phyloP scores from a whole-genome alignment of 2,797 vertebrate species.

The Lutra lutra region DNA sequence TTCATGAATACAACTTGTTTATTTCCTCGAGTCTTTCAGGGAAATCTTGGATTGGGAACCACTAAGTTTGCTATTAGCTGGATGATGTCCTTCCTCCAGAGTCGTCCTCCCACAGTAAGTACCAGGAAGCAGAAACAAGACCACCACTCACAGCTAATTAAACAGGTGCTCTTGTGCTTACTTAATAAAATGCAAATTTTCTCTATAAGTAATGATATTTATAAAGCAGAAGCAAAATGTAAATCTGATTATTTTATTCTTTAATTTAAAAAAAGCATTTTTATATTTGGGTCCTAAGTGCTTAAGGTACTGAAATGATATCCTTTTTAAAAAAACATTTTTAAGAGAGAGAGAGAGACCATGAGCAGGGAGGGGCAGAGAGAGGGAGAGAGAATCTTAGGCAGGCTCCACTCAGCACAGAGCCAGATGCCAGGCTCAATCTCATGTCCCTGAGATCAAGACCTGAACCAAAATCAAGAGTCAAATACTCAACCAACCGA shows the following conservation, averaged over 20 bases:
- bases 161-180: neutral
- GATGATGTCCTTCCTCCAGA: conserved; percentile 78
- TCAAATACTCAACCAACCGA: neutral
- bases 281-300: neutral
- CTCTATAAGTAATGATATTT: neutral
- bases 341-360: neutral
- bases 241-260: neutral
- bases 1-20: conserved; percentile 21
- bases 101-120: conserved; percentile 70
- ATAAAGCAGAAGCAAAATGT: conserved; percentile 39
- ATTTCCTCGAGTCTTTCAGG: conserved; percentile 63
- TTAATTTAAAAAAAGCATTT: conserved; percentile 39
- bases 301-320: conserved; percentile 31
- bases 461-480: neutral
- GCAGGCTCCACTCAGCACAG: neutral
- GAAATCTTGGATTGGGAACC: conserved; percentile 69
- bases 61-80: conserved; percentile 64
- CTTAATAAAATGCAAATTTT: neutral
- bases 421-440: neutral
- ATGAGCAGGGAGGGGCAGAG: neutral
- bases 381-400: neutral
- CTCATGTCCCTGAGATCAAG: neutral
- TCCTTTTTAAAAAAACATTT: neutral
- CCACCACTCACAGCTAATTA: neutral
- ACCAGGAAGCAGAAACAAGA: neutral